phyloP scores from a whole-genome alignment of 1,140 invertebrate genomes.

The Arion vulgaris region DNA sequence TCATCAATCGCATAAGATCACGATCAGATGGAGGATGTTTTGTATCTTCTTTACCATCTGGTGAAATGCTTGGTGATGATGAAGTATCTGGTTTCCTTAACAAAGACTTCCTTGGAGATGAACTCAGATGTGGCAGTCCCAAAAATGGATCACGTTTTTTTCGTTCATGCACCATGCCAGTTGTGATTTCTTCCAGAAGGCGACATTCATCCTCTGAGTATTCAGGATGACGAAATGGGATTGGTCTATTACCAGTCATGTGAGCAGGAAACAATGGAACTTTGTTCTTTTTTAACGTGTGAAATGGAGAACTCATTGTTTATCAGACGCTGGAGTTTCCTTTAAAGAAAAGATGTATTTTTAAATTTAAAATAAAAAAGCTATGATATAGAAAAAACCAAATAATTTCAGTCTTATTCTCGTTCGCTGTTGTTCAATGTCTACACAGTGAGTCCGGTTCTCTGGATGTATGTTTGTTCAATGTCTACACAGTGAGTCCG shows the following conservation, averaged over 20 bases:
- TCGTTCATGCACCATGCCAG: slow-evolving; percentile 56
- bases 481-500: neutral
- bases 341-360: neutral
- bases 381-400: neutral
- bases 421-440: neutral
- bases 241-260: slow-evolving; percentile 54
- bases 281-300: slow-evolving; percentile 33
- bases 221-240: slow-evolving; percentile 58
- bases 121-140: slow-evolving; percentile 8
- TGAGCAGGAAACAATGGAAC: slow-evolving; percentile 48
- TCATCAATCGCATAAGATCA: slow-evolving; percentile 69
- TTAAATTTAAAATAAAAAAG: neutral
- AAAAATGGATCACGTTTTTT: slow-evolving; percentile 49
- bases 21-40: slow-evolving; percentile 50
- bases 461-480: neutral
- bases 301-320: slow-evolving; percentile 31
- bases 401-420: neutral
- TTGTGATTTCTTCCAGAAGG: slow-evolving; percentile 65
- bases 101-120: neutral
- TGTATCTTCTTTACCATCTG: neutral
- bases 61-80: neutral
- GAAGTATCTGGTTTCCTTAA: neutral
- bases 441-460: neutral
- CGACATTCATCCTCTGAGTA: slow-evolving; percentile 64
- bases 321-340: neutral